Base-by-base conservation (phyloP, 1,140 invertebrate genomes). In the Camponotus pennsylvanicus region DNA sequence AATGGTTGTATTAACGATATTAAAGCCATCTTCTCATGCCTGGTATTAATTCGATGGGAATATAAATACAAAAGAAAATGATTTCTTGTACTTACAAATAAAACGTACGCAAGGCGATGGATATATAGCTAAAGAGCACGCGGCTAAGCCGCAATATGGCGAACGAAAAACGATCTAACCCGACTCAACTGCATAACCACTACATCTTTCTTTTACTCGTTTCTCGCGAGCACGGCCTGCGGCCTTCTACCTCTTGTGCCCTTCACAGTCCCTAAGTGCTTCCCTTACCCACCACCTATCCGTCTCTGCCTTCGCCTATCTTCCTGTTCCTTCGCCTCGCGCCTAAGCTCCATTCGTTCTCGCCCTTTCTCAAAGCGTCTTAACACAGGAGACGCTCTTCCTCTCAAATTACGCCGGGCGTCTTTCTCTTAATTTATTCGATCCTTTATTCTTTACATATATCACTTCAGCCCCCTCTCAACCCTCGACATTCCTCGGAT, bases 181-280 rank as follows among this genome's bases (percentile, higher is more conserved):
- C 86, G 91, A 91, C 90, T 91, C 92, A 93, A 94, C 93, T 93
- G 93, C 93, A 92, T 92, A 94, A 93, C 91, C 34, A 82, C 79
- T 94, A 93, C 92, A 93, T 93, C 93, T 94, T 94, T 94, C 93
- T 93, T 94, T 92, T 92, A 91, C 37, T 5, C 88, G 91, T 93
- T 92, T 79, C 77, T 92, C 85, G 79, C 87, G 78, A 90, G 86
- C 66, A 80, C 67, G 73, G 86, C 92, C 92, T 87, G 85, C 87
- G 91, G 88, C 86, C 85, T 76, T 73, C 77, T 79, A 63, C 63
- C 70, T 86, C 80, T 71, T 61, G 77, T 75, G 64, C 80, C 83
- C 85, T 83, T 85, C 75, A 59, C 70, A 21, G 21, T n/a, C 49
- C 49, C 84, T 55, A 42, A 79, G 61, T 59, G 66, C 84, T 79